Conservation (phyloP, 1,140 invertebrate genomes). For the Mesaphorura yosii region DNA sequence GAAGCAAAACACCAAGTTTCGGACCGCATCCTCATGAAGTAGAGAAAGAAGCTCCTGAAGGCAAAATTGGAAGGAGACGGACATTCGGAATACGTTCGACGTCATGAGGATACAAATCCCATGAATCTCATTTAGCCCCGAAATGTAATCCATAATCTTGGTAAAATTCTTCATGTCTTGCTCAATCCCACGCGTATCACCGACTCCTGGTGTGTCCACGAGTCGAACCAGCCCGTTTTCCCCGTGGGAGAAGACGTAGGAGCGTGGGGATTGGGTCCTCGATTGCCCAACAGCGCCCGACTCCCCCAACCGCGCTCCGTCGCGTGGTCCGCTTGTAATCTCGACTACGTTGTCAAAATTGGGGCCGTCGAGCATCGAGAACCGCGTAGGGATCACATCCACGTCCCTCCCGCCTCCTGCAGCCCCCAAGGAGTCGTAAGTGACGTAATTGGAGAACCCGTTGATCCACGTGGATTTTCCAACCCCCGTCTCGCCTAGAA, state of each 20-base stretch:
- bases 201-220: not conserved
- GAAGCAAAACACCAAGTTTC: constrained; percentile 32
- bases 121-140: constrained; percentile 25
- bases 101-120: constrained; percentile 32
- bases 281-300: not conserved
- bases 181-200: not conserved
- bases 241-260: not conserved
- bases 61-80: constrained; percentile 30
- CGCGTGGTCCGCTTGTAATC: not conserved
- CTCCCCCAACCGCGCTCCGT: not conserved
- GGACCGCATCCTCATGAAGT: constrained; percentile 28
- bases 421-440: not conserved
- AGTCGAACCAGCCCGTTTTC: not conserved
- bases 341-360: not conserved
- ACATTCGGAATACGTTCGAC: constrained; percentile 27
- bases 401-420: not conserved
- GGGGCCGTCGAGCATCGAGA: constrained; percentile 4
- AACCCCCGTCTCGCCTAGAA: constrained; percentile 11
- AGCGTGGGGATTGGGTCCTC: not conserved
- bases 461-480: constrained; percentile 17
- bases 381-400: not conserved
- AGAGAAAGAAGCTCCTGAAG: constrained; percentile 31
- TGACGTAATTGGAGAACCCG: constrained; percentile 4
- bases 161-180: not conserved
- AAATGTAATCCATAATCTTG: constrained; percentile 17